phyloP scores from a whole-genome alignment of 2,888 invertebrate species.

The Anodontia alba region DNA sequence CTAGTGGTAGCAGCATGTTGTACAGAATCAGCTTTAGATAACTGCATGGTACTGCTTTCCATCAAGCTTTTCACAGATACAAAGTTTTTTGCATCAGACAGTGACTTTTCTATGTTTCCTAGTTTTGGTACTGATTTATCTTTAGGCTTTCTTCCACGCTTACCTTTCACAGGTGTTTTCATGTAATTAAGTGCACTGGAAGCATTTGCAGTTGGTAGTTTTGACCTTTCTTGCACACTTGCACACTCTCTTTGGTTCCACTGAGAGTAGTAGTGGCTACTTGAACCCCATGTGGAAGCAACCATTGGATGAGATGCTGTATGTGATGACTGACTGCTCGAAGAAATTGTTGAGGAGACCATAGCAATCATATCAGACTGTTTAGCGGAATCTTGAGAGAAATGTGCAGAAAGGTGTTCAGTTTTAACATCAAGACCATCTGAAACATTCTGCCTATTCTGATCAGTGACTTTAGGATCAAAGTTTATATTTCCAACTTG shows the following conservation, averaged over 20 bases:
- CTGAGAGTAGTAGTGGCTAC: background rate
- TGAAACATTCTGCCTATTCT: background rate
- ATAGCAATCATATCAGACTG: background rate
- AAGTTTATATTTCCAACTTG: background rate
- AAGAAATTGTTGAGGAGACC: background rate
- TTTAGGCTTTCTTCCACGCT: conserved; percentile 2
- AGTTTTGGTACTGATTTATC: too few species aligned
- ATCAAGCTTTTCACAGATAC: background rate
- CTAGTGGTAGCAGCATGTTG: background rate
- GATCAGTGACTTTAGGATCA: background rate
- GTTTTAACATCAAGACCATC: background rate
- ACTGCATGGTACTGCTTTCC: background rate
- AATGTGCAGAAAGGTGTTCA: background rate
- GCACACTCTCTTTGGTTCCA: background rate
- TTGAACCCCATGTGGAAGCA: background rate
- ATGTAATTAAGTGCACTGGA: background rate
- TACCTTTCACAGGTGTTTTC: background rate
- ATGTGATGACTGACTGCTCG: background rate
- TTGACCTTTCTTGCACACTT: conserved; percentile 7
- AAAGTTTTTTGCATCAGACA: background rate
- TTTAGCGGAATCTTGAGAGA: background rate
- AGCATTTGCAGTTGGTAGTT: background rate
- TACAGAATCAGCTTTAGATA: too few species aligned
- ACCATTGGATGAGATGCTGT: background rate
- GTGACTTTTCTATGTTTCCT: too few species aligned